Conservation (phyloP, 23 tunicate species). For the Halocynthia roretzi region DNA sequence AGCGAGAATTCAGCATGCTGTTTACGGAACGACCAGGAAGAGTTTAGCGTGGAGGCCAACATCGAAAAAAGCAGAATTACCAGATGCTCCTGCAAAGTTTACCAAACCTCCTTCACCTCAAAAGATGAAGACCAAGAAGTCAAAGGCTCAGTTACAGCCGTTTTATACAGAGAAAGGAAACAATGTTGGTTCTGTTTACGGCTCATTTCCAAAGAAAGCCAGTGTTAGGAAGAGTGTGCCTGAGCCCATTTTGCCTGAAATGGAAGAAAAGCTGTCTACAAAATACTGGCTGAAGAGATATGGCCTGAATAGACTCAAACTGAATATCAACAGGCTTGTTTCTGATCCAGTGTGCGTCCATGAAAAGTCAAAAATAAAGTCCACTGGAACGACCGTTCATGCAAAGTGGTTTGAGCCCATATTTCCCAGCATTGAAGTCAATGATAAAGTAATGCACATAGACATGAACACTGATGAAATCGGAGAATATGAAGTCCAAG, state of each 20-base stretch:
- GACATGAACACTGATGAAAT: constrained; percentile 80
- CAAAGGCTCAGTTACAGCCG: constrained; percentile 24
- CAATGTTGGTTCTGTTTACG: constrained; percentile 58
- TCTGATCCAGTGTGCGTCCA: constrained; percentile 79
- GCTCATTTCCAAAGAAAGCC: constrained; percentile 56
- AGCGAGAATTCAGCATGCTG: constrained; percentile 45
- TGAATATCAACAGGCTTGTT: constrained; percentile 59
- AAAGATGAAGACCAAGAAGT: background rate
- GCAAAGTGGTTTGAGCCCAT: constrained; percentile 87
- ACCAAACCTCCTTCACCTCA: background rate
- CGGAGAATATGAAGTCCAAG: constrained; percentile 58
- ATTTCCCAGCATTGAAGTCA: constrained; percentile 84
- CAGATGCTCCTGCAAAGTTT: constrained; percentile 27
- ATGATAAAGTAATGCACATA: constrained; percentile 72
- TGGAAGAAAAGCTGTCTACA: constrained; percentile 70
- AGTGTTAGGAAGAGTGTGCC: constrained; percentile 84
- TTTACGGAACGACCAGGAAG: constrained; percentile 28
- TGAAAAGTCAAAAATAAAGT: constrained; percentile 54
- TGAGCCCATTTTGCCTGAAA: constrained; percentile 74
- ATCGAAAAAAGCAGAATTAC: constrained; percentile 51
- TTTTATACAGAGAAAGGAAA: constrained; percentile 60
- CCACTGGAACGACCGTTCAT: constrained; percentile 32
- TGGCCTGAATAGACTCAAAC: constrained; percentile 63
- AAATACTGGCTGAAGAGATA: constrained; percentile 84
- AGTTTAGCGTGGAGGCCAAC: constrained; percentile 61